phyloP scores from a whole-genome alignment of 2,888 invertebrate species.

The Calliphora vomitoria region DNA sequence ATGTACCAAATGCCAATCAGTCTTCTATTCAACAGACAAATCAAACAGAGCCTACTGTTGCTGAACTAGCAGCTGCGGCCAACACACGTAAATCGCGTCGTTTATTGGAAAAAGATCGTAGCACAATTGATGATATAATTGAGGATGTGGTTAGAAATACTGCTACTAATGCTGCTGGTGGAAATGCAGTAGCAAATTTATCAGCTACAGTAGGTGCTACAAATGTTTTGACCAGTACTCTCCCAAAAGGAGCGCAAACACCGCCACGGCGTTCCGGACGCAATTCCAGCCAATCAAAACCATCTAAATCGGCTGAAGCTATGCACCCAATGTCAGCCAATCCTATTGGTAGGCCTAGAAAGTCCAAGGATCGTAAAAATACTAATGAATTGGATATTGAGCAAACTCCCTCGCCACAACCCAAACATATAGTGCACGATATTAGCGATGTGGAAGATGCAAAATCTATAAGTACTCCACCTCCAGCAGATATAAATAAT shows the following conservation, averaged over 20 bases:
- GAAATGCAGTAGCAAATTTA: slow-evolving; percentile 11
- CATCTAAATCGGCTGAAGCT: slow-evolving; percentile 76
- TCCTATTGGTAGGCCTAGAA: slow-evolving; percentile 86
- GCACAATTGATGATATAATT: slow-evolving; percentile 93
- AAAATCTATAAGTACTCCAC: slow-evolving; percentile 66
- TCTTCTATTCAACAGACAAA: slow-evolving; percentile 61
- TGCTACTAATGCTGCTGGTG: slow-evolving; percentile 79
- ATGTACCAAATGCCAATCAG: slow-evolving; percentile 75
- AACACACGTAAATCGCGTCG: slow-evolving; percentile 93
- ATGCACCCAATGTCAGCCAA: slow-evolving; percentile 71
- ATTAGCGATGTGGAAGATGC: slow-evolving; percentile 78
- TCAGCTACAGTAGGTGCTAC: slow-evolving; percentile 18
- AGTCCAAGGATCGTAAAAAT: slow-evolving; percentile 87
- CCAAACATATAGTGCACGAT: slow-evolving; percentile 59
- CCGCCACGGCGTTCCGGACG: slow-evolving; percentile 83
- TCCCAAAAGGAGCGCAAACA: slow-evolving; percentile 83
- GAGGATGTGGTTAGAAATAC: slow-evolving; percentile 94
- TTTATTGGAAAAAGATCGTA: slow-evolving; percentile 91
- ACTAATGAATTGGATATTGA: slow-evolving; percentile 86
- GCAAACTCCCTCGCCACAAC: slow-evolving; percentile 70
- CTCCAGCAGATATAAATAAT: slow-evolving; percentile 21
- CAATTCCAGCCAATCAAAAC: slow-evolving; percentile 81
- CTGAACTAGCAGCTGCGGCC: slow-evolving; percentile 66
- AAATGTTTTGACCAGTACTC: slow-evolving; percentile 11
- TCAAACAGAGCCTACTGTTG: slow-evolving; percentile 5